A percentile compares a stretch with the other conserved stretches of the same genome.
phyloP scores from a whole-genome alignment of 2,797 vertebrate species.

The Simalia tracyae region DNA sequence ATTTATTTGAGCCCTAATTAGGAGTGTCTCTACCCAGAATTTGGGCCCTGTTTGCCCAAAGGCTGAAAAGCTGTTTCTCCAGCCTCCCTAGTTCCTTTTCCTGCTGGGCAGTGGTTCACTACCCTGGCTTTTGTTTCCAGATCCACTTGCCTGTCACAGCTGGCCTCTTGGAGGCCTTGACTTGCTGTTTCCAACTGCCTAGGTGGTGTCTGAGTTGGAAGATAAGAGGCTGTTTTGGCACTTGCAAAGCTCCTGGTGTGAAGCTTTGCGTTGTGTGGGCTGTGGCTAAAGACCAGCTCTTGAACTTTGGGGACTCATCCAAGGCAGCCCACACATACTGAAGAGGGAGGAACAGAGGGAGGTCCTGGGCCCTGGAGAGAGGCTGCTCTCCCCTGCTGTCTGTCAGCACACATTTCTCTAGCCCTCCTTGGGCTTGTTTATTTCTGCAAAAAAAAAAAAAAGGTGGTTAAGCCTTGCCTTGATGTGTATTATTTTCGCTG shows the following conservation, averaged over 20 bases:
- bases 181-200: neutral
- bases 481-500: neutral
- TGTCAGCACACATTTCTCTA: neutral
- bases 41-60: neutral
- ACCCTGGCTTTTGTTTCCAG: neutral
- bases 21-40: neutral
- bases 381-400: too few relatives aligned
- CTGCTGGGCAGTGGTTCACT: neutral
- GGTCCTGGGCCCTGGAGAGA: neutral
- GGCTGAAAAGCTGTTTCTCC: neutral
- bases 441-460: neutral
- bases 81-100: too few relatives aligned
- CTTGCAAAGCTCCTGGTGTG: neutral
- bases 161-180: neutral
- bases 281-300: neutral
- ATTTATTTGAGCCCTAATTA: neutral
- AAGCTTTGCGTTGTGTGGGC: neutral
- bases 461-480: neutral
- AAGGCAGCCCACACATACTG: neutral
- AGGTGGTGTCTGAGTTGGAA: neutral
- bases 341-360: neutral
- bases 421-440: neutral
- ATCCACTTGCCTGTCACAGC: too few relatives aligned
- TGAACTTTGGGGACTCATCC: too few relatives aligned
- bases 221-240: neutral